phyloP scores from a whole-genome alignment of 1,140 invertebrate genomes.

The Notospermus geniculatus region DNA sequence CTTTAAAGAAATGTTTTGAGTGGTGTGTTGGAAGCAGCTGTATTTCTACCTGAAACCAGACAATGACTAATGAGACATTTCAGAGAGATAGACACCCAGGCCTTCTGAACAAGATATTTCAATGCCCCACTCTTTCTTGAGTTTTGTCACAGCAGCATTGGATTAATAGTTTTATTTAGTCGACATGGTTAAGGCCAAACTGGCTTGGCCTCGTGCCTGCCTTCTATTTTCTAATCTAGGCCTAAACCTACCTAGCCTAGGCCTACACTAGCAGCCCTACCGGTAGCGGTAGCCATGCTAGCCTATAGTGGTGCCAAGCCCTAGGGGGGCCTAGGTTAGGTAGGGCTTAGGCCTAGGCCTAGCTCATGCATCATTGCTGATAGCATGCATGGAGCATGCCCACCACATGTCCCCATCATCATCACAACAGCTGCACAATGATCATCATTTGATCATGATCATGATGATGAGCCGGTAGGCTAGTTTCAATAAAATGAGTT shows the following conservation, averaged over 20 bases:
- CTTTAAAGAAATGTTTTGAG: constrained; percentile 81
- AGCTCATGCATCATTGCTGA: neutral
- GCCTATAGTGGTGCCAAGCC: neutral
- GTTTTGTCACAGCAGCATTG: no score
- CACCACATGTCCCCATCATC: neutral
- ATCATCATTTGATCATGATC: neutral
- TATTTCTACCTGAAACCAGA: constrained; percentile 60
- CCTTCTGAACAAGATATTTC: no score
- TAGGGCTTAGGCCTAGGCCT: no score
- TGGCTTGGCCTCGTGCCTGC: no score
- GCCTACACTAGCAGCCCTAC: neutral
- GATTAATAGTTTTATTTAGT: no score
- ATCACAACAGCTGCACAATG: no score
- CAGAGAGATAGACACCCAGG: no score
- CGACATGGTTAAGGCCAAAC: no score
- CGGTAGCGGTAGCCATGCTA: neutral
- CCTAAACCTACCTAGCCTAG: no score
- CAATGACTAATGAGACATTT: neutral
- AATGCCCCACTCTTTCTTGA: no score
- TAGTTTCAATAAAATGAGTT: neutral
- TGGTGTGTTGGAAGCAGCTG: constrained; percentile 79
- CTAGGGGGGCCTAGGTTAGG: no score
- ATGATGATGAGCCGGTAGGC: neutral
- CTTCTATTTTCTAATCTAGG: no score
- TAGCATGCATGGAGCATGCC: neutral